A percentile compares a stretch with the other conserved stretches of the same genome.
phyloP scores from a whole-genome alignment of 1,140 invertebrate genomes.

The Apis florea region DNA sequence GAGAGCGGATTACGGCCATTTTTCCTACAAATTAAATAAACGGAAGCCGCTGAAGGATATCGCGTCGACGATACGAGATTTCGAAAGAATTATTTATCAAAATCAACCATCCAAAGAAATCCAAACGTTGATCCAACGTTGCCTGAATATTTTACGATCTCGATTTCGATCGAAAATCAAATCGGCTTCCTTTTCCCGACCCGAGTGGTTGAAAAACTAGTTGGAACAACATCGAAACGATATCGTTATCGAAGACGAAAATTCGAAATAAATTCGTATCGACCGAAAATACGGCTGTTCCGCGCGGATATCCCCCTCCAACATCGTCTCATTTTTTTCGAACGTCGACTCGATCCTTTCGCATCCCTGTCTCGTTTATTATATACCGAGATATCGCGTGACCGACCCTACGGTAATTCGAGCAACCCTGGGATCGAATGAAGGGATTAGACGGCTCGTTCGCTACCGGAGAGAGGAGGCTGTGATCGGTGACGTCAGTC shows the following conservation, averaged over 20 bases:
- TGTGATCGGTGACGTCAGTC: conserved; percentile 66
- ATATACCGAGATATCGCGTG: conserved; percentile 54
- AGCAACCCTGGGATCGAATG: conserved; percentile 52
- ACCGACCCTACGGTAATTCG: conserved; percentile 59
- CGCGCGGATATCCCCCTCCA: conserved; percentile 19
- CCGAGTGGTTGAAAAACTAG: not conserved
- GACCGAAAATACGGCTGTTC: not conserved
- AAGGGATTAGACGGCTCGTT: conserved; percentile 45
- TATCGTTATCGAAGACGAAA: too few species aligned
- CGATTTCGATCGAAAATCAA: conserved; percentile 42
- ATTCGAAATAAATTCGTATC: not conserved
- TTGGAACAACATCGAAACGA: too few species aligned
- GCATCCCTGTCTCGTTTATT: conserved; percentile 6
- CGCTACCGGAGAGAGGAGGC: conserved; percentile 30
- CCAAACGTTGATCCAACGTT: not conserved
- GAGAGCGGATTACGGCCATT: conserved; percentile 55
- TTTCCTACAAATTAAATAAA: conserved; percentile 66
- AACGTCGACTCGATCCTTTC: conserved; percentile 36
- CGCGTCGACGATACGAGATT: conserved; percentile 8
- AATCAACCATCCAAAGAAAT: not conserved
- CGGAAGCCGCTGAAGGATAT: conserved; percentile 43
- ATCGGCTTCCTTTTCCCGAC: too few species aligned
- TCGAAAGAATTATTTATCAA: conserved; percentile 16
- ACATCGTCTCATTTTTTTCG: conserved; percentile 63
- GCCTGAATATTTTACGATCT: not conserved